Evolutionary conservation across 2,113 vertebrate genomes (phyloP), one percentile per base, ranked within the genome.

Genomic region (Malaclemys terrapin): DNA sequence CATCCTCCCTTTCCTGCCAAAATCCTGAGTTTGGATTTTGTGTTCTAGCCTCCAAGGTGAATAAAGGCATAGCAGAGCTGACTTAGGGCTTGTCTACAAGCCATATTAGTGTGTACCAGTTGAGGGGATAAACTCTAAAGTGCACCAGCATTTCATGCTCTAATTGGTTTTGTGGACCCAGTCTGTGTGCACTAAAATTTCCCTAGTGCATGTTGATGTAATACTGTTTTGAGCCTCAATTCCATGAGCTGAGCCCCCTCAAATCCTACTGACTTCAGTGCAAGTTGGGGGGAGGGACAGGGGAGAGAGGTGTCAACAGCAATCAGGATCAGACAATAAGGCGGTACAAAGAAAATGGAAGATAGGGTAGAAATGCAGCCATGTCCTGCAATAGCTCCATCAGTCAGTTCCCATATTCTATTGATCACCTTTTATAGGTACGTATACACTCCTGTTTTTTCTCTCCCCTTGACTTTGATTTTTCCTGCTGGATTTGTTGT

Each of bases 401-500:
- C 38, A 91, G 5, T 22, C 78, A 62, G 62, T 50, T 87, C 90
- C 56, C 45, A 25, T 14, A 89, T 88, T 84, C 20, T 56, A 13
- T 4, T 47, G 22, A 62, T 80, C 45, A 80, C 20, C 17, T 13
- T 59, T 35, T 20, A 38, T 72, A n/a, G 19, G 16, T 93, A 6
- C 13, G 42, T 3, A 16, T 10, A 6, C 16, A 22, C 80, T 38
- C n/a, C 25, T 47, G 8, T 8, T 69, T 16, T 1, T 1, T 14
- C 11, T 1, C 2, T 9, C 47, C n/a, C 65, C 8, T 38, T 72
- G 35, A 72, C 4, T 38, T 72, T 22, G 17, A 72, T 38, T 49
- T 80, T 20, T 1, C 5, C 19, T 79, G 45, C 22, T 42, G 3
- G 4, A 75, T n/a, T 0, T n/a, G 29, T 49, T 56, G 4, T 5